phyloP scores from a whole-genome alignment of 2,888 invertebrate species.

The Crocallis elinguaria region DNA sequence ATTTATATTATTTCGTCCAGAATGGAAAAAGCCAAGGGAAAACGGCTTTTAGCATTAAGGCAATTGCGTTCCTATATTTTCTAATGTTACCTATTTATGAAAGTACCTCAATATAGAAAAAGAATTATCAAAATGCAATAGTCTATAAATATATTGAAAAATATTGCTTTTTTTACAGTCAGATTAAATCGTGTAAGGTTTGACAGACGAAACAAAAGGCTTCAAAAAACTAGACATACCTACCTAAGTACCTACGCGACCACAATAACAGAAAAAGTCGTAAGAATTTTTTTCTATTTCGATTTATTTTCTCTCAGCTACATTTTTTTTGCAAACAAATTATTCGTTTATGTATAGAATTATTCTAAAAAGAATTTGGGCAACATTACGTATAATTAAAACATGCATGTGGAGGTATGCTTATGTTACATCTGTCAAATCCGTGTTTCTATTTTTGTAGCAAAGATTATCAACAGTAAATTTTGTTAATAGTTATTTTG shows the following conservation, averaged over 20 bases:
- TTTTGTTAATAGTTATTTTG: constrained; percentile 4
- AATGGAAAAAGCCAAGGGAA: constrained; percentile 16
- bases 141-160: background rate
- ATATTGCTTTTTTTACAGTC: background rate
- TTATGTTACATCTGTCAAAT: background rate
- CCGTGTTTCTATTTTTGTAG: background rate
- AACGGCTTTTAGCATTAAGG: constrained; percentile 47
- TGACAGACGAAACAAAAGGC: too few species aligned
- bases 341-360: too few species aligned
- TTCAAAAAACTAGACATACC: too few species aligned
- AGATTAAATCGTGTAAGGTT: too few species aligned
- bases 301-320: too few species aligned
- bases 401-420: too few species aligned
- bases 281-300: too few species aligned
- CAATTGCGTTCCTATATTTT: constrained; percentile 72
- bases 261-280: too few species aligned
- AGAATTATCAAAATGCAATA: constrained; percentile 11
- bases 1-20: constrained; percentile 14
- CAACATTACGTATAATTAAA: too few species aligned
- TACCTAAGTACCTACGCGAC: too few species aligned
- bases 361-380: too few species aligned
- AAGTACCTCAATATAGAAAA: constrained; percentile 53
- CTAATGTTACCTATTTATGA: constrained; percentile 49
- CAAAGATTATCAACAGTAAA: background rate
- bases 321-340: too few species aligned